phyloP scores from a whole-genome alignment of 2,888 invertebrate species.

The Eurytoma adleriae region DNA sequence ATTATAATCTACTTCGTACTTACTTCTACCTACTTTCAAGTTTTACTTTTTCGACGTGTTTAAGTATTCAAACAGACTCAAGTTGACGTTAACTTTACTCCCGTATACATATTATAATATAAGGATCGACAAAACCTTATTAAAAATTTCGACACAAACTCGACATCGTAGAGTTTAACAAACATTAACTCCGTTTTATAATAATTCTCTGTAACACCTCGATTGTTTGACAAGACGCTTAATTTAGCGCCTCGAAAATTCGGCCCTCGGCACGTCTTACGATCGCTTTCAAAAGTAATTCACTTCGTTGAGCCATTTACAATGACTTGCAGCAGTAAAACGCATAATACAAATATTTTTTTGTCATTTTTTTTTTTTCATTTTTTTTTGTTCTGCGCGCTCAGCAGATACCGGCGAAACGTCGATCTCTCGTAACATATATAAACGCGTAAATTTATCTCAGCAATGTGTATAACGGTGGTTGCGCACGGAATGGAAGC shows the following conservation, averaged over 20 bases:
- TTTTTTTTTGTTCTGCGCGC: slow-evolving; percentile 17
- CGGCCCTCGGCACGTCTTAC: slow-evolving; percentile 7
- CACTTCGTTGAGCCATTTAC: slow-evolving; percentile 25
- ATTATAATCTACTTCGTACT: slow-evolving; percentile 11
- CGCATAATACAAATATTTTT: slow-evolving; percentile 45
- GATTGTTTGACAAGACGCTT: slow-evolving; percentile 28
- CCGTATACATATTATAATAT: slow-evolving; percentile 43
- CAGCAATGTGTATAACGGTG: slow-evolving; percentile 15
- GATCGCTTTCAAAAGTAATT: slow-evolving; percentile 31
- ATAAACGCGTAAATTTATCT: slow-evolving; percentile 18
- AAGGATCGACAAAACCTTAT: slow-evolving; percentile 39
- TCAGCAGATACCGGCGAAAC: slow-evolving; percentile 34
- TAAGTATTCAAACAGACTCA: slow-evolving; percentile 36
- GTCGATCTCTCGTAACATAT: slow-evolving; percentile 32
- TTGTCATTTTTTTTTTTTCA: slow-evolving; percentile 5
- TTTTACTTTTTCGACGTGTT: slow-evolving; percentile 5
- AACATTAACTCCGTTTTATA: slow-evolving; percentile 37
- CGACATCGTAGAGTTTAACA: slow-evolving; percentile 46
- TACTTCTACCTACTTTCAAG: slow-evolving; percentile 2
- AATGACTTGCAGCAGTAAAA: slow-evolving; percentile 42
- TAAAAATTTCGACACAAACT: slow-evolving; percentile 55
- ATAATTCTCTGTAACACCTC: slow-evolving; percentile 37
- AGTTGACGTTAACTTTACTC: slow-evolving; percentile 55
- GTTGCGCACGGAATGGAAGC: slow-evolving; percentile 36
- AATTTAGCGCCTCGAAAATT: not conserved